Base-by-base conservation (phyloP, 2,888 invertebrate species). In the Drosophila vallismaia region DNA sequence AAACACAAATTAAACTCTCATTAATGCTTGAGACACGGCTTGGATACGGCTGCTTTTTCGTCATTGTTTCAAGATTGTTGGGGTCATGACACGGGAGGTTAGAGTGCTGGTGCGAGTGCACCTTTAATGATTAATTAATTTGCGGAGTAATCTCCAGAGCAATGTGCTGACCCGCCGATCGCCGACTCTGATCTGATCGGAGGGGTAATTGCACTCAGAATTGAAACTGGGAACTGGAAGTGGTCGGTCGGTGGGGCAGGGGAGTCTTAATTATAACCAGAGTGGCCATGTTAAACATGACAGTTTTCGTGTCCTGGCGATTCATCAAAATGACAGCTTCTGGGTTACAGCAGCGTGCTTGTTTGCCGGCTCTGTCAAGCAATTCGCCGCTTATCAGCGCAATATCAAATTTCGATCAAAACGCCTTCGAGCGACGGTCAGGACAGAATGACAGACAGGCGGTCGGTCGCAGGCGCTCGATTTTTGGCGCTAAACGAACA, bases 401-500 rank as follows among this genome's bases (percentile, higher is more conserved):
- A 88, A 90, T 91, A 91, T 91, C 91, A 89, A 91, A 90, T 91
- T 91, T 91, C 91, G 89, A 91, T 91, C 91, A 86, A 87, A 89
- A 89, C 89, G 88, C 89, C 89, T 89, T 72, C 86, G 75, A 81
- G 86, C 78, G 76, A 79, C 82, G 84, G 67, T 54, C 31, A 69
- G 60, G 14, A 2, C 19, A 19, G 19, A 19, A 19, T 3, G 42
- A 42, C 42, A 42, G 42, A 14, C 38, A 12, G 12, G 9, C 14
- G 7, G 40, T 3, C 40, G 62, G 54, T 63, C 33, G 56, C 75
- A 77, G 56, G 57, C 79, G 68, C 72, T 73, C 74, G 67, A 74
- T 74, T 77, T 81, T 85, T 85, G 85, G 82, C 85, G 85, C 82
- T 79, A 86, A 84, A 84, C 70, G 59, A 59, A 58, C 71, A 55